Evolutionary conservation across 2,888 invertebrate genomes (phyloP).

Genomic region (Mesoligia furuncula): DNA sequence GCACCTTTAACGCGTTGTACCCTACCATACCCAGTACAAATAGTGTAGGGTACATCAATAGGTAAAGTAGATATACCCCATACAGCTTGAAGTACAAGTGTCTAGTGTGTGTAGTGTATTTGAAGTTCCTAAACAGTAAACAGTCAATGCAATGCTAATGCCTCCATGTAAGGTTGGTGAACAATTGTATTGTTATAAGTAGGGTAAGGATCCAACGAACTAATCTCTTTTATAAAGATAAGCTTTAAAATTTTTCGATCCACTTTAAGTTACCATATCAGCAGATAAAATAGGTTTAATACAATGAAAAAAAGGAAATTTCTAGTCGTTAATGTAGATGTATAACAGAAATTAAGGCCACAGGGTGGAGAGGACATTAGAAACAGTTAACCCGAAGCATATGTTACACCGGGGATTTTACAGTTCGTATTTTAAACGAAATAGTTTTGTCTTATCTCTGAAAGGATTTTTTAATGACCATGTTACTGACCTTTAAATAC

Average conservation of each 20-base stretch:
- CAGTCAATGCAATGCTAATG: not conserved
- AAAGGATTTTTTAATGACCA: slow-evolving; percentile 19
- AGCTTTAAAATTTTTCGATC: slow-evolving; percentile 10
- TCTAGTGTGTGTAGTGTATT: no score
- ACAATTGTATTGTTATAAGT: not conserved
- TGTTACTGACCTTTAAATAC: not conserved
- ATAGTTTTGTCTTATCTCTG: slow-evolving; percentile 23
- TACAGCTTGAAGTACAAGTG: no score
- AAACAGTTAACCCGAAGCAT: slow-evolving; percentile 55
- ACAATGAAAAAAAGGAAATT: slow-evolving; percentile 39
- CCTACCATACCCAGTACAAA: no score
- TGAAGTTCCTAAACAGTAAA: not conserved
- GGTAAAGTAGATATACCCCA: no score
- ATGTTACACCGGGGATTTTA: slow-evolving; percentile 52
- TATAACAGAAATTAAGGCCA: slow-evolving; percentile 66
- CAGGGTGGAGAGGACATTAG: slow-evolving; percentile 66
- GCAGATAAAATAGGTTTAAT: slow-evolving; percentile 31
- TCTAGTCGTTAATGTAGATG: slow-evolving; percentile 45
- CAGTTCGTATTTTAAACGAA: slow-evolving; percentile 41
- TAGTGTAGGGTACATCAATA: no score
- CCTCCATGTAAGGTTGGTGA: not conserved
- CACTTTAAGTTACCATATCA: slow-evolving; percentile 6
- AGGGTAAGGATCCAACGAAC: not conserved
- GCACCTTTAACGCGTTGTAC: no score
- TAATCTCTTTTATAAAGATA: slow-evolving; percentile 20